A percentile compares a stretch with the other conserved stretches of the same genome.
These are phyloP conservation scores for Plusia festucae DNA, from an alignment of 2,888 invertebrate species.

Conservation along the genomic window DNA sequence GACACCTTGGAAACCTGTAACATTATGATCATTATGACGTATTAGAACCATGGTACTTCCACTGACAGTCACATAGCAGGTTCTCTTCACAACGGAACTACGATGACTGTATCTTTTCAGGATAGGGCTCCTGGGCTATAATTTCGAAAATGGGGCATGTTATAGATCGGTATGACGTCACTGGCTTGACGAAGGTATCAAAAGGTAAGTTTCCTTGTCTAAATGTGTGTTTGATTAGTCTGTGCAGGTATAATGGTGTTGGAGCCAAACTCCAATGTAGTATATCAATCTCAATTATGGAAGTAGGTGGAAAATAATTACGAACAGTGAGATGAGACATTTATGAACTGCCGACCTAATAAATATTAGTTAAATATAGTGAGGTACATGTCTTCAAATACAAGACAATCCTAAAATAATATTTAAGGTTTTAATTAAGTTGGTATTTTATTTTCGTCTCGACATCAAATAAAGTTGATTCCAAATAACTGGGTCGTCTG, in stretches of 20 bases:
- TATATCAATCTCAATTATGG: background rate
- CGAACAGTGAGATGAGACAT: background rate
- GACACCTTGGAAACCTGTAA: constrained; percentile 34
- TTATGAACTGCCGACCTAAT: background rate
- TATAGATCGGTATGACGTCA: constrained; percentile 34
- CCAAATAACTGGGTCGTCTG: constrained; percentile 12
- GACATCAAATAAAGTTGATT: constrained; percentile 6
- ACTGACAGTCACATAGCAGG: background rate
- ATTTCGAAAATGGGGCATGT: constrained; percentile 36
- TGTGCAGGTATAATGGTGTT: background rate
- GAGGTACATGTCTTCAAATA: background rate
- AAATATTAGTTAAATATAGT: background rate
- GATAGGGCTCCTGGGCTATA: background rate
- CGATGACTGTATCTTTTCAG: background rate
- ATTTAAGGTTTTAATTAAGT: too few species aligned
- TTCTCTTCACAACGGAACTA: background rate
- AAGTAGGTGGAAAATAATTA: constrained; percentile 1
- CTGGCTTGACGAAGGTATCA: constrained; percentile 42
- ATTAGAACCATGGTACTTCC: background rate
- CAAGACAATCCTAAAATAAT: too few species aligned
- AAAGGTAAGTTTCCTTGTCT: constrained; percentile 9
- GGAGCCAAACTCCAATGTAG: background rate
- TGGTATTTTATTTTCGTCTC: too few species aligned
- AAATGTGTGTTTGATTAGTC: background rate
- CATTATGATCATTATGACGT: too few species aligned